These are phyloP conservation scores for Pelusios castaneus DNA, from an alignment of 2,113 vertebrate genomes.

Conservation along the genomic window DNA sequence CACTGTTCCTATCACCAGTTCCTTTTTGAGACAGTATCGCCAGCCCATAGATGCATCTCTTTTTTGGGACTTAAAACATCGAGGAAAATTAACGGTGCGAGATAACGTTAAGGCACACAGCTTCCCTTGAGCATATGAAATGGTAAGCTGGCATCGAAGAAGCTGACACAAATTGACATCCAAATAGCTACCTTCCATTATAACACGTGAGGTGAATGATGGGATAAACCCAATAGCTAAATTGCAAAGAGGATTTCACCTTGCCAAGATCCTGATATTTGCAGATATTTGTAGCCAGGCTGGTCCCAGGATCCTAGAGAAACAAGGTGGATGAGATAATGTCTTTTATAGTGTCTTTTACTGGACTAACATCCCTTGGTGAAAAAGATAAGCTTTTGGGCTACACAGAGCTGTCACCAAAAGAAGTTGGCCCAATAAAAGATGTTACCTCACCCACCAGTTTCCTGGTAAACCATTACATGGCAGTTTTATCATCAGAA, in stretches of 20 bases:
- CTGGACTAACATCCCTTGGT: neutral
- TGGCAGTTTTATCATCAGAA: neutral
- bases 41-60: neutral
- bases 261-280: neutral
- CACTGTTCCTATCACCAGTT: neutral
- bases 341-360: neutral
- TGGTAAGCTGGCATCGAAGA: too few relatives aligned
- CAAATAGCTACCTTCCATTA: neutral
- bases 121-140: neutral
- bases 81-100: neutral
- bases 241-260: neutral
- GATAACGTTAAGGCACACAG: neutral
- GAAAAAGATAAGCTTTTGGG: neutral
- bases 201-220: neutral
- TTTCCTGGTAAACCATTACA: neutral
- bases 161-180: neutral
- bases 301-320: neutral
- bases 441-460: neutral
- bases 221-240: neutral
- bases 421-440: neutral
- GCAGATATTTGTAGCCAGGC: neutral
- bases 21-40: neutral
- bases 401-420: neutral
- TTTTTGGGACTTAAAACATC: neutral
- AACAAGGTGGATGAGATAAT: neutral